Evolutionary conservation across 37 sponge, comb jelly and placozoan species (phyloP).

Genomic region (Crambe crambe): DNA sequence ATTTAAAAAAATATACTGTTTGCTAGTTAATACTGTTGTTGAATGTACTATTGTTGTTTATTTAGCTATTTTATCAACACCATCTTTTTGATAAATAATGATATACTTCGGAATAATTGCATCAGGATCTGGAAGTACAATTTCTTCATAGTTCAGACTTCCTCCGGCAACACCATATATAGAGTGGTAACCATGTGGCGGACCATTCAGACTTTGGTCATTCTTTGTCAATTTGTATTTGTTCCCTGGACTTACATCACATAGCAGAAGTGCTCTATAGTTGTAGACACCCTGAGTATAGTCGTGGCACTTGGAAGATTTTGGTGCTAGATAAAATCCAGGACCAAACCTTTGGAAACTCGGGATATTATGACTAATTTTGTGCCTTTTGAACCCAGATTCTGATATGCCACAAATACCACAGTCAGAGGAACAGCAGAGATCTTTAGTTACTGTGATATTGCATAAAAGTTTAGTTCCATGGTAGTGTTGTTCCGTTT

Average conservation of each 20-base stretch:
- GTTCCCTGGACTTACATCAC: slow-evolving; percentile 67
- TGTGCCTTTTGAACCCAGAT: slow-evolving; percentile 39
- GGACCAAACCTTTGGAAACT: slow-evolving; percentile 65
- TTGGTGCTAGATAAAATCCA: slow-evolving; percentile 80
- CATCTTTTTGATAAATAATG: slow-evolving; percentile 76
- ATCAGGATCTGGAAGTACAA: slow-evolving; percentile 54
- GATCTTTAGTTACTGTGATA: slow-evolving; percentile 12
- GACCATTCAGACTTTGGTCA: slow-evolving; percentile 35
- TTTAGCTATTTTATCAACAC: slow-evolving; percentile 10
- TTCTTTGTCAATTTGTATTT: slow-evolving; percentile 44
- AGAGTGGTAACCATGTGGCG: slow-evolving; percentile 62
- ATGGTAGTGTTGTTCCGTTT: slow-evolving; percentile 64
- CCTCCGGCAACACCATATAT: slow-evolving; percentile 65
- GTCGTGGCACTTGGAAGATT: slow-evolving; percentile 81
- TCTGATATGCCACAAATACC: slow-evolving; percentile 75
- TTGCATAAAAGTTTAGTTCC: slow-evolving; percentile 75
- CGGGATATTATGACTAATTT: slow-evolving; percentile 39
- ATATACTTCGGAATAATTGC: slow-evolving; percentile 68
- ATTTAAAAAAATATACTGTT: too few relatives aligned
- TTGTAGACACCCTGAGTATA: slow-evolving; percentile 65
- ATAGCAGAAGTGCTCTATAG: slow-evolving; percentile 71
- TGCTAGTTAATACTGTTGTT: too few relatives aligned
- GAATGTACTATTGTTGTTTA: too few relatives aligned
- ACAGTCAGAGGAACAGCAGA: slow-evolving; percentile 52
- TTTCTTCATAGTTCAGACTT: slow-evolving; percentile 61